Percentiles rank a stretch among this genome's conserved stretches.
Conservation (phyloP, 2,888 invertebrate genomes). For the Euplexia lucipara region DNA sequence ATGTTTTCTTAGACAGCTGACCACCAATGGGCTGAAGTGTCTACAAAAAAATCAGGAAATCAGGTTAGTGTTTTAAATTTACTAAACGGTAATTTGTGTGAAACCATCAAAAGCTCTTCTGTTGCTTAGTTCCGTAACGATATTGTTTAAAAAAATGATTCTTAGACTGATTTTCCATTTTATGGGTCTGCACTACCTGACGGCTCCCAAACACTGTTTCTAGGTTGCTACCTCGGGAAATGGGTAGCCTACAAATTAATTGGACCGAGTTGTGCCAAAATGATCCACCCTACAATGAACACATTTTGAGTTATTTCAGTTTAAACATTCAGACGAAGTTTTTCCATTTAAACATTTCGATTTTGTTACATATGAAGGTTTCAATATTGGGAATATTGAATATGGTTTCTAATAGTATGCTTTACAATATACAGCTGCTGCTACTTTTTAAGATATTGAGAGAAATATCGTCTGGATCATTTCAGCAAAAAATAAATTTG, state of each 20-base stretch:
- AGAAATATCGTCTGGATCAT: too few species aligned
- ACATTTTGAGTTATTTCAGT: too few species aligned
- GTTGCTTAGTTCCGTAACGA: not conserved
- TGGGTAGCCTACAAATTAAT: conserved; percentile 1
- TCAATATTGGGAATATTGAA: too few species aligned
- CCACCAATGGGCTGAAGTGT: conserved; percentile 57
- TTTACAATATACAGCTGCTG: too few species aligned
- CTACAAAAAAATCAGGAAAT: conserved; percentile 66
- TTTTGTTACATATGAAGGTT: too few species aligned
- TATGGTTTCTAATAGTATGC: too few species aligned
- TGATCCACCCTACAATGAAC: too few species aligned
- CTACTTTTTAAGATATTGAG: too few species aligned
- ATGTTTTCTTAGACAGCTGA: conserved; percentile 58
- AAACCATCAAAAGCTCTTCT: conserved; percentile 3
- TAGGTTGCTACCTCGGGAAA: conserved; percentile 17
- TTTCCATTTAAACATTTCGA: too few species aligned
- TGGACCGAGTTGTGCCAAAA: too few species aligned
- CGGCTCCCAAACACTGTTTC: not conserved
- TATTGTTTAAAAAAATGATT: not conserved
- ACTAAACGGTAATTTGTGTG: conserved; percentile 32
- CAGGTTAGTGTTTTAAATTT: conserved; percentile 71
- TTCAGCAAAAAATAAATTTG: too few species aligned
- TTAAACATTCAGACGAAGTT: too few species aligned
- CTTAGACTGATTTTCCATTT: not conserved
- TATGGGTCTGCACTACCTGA: not conserved